Evolutionary conservation across 2,113 vertebrate species (phyloP), one percentile per base, ranked within the genome.

Genomic region (Podarcis muralis): DNA sequence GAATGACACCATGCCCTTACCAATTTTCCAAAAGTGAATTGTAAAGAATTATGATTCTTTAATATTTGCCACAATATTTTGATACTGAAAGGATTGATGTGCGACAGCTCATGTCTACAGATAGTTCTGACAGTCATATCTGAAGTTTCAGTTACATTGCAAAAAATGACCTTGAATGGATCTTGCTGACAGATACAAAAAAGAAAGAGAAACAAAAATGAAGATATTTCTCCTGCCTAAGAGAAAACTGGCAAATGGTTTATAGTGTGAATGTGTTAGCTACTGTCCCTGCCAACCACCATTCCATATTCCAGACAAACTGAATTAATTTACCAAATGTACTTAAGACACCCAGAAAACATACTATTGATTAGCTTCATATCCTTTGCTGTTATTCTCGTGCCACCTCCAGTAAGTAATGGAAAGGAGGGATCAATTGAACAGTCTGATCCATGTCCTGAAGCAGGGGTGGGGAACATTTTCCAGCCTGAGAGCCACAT

Each of bases 1-100:
- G 20, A 72, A 20, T 81, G 83, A 84, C 3, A 30, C 76, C 57
- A 84, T 86, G 85, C 86, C 88, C 82, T 27, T 88, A 93, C 87
- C 66, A 87, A 86, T 95, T 93, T 95, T 93, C 86, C 62, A 48
- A 81, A 90, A 20, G 8, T 87, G 27, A 89, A 86, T 80, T 91
- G 69, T 89, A 90, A 65, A 89, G 87, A 48, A 90, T 78, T 37
- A 83, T 90, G 90, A 86, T 83, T 91, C 35, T 92, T 83, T 92
- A 90, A 90, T 91, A 89, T 87, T 93, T 90, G 90, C 82, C 85
- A 84, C 85, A 93, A 94, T 93, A 92, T 93, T 95, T 93, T 94
- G 90, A 94, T 88, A 92, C 77, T 18, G 75, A 83, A 62, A 87
- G 53, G 69, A 91, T 0, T 90, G 89, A 88, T 69, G 88, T 48